Conservation (phyloP, 2,113 vertebrate species). For the Cyrtonyx montezumae region DNA sequence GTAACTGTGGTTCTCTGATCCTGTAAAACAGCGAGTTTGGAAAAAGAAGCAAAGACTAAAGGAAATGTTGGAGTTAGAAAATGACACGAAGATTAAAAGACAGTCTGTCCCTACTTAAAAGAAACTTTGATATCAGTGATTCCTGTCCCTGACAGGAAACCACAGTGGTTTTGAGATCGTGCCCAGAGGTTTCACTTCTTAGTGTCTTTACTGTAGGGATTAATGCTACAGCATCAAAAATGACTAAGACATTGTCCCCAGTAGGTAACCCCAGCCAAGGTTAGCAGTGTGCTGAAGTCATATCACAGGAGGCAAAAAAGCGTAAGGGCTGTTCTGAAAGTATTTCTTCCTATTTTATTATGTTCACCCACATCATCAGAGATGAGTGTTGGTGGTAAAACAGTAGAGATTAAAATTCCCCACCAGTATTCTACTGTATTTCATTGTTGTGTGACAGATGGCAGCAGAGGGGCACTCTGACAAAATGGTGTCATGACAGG, state of each 20-base stretch:
- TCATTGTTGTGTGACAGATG: neutral
- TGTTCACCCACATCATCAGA: neutral
- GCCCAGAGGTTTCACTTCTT: neutral
- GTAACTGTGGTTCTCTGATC: neutral
- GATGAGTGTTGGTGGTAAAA: neutral
- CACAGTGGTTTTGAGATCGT: neutral
- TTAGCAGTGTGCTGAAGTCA: neutral
- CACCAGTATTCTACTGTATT: neutral
- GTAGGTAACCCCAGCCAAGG: neutral
- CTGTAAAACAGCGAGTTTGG: neutral
- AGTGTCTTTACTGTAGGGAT: neutral
- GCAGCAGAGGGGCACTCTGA: no score
- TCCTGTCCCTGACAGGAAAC: neutral
- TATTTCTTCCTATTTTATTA: neutral
- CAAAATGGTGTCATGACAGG: neutral
- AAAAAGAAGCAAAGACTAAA: neutral
- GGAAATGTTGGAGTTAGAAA: neutral
- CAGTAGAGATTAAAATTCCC: neutral
- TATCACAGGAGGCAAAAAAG: neutral
- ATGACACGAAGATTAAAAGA: neutral
- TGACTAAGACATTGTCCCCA: neutral
- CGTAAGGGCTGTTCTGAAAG: neutral
- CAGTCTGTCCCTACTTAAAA: neutral
- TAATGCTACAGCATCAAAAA: neutral
- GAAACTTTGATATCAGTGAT: neutral